Evolutionary conservation across 2,797 vertebrate species (phyloP).

Genomic region (Odontamblyopus lacepedii): DNA sequence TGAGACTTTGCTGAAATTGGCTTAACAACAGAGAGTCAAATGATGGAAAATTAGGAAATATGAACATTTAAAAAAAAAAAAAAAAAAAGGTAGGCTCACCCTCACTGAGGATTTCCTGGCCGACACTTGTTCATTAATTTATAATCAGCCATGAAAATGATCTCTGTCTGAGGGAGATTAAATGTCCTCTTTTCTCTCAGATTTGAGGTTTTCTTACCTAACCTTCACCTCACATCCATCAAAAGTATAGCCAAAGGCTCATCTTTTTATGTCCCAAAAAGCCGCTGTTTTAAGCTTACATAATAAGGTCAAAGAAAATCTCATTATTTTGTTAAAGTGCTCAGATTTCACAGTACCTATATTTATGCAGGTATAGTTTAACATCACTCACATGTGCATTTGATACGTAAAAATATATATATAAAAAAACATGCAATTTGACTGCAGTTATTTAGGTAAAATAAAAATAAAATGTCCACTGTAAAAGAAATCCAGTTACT

Average conservation of each 20-base stretch:
- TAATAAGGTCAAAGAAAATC: not conserved
- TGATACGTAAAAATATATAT: too few relatives aligned
- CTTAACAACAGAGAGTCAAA: not conserved
- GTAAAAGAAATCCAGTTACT: too few relatives aligned
- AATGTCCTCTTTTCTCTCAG: constrained; percentile 9
- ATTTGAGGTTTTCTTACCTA: constrained; percentile 14
- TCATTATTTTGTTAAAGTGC: not conserved
- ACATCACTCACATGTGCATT: too few relatives aligned
- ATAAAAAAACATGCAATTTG: too few relatives aligned
- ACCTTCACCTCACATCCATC: constrained; percentile 6
- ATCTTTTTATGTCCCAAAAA: not conserved
- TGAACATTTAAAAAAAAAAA: not conserved
- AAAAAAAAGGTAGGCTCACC: not conserved
- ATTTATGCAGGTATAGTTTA: too few relatives aligned
- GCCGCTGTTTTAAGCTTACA: not conserved
- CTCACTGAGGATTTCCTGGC: constrained; percentile 5
- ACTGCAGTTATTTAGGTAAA: too few relatives aligned
- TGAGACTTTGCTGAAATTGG: not conserved
- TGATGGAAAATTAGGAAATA: not conserved
- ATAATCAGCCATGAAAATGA: constrained; percentile 5
- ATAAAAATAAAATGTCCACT: too few relatives aligned
- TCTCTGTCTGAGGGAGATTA: constrained; percentile 12
- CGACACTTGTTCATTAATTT: constrained; percentile 9
- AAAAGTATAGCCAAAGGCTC: constrained; percentile 3
- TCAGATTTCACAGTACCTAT: not conserved